phyloP scores from a whole-genome alignment of 2,797 vertebrate genomes.

The Gymnoscopelus microlampas region DNA sequence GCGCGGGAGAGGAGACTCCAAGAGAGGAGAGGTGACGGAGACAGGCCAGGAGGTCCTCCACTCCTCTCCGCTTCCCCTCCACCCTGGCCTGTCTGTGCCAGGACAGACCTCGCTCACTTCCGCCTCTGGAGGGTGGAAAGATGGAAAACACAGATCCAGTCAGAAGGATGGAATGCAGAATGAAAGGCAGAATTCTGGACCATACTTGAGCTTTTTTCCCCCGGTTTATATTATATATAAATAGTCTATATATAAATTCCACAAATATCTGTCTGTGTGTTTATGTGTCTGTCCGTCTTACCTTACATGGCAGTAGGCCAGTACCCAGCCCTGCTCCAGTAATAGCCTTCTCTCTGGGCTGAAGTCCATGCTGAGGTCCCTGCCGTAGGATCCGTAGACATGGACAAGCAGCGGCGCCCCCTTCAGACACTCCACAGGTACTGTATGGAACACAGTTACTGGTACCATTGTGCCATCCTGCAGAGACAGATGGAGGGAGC shows the following conservation, averaged over 20 bases:
- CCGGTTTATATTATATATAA: not conserved
- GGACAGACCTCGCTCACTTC: slow-evolving; percentile 89
- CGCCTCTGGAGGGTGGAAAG: slow-evolving; percentile 74
- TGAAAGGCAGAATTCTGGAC: not conserved
- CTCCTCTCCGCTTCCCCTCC: slow-evolving; percentile 85
- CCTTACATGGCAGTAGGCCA: slow-evolving; percentile 97
- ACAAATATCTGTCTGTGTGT: not conserved
- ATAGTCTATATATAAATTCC: too few relatives aligned
- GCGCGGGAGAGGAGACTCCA: slow-evolving; percentile 86
- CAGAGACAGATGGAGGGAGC: not conserved
- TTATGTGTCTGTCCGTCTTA: slow-evolving; percentile 49
- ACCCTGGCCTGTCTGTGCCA: slow-evolving; percentile 89
- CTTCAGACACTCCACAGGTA: slow-evolving; percentile 74
- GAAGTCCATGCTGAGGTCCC: slow-evolving; percentile 92
- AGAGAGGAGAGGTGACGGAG: slow-evolving; percentile 83
- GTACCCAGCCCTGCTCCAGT: slow-evolving; percentile 91
- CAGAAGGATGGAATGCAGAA: not conserved
- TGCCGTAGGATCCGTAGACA: slow-evolving; percentile 96
- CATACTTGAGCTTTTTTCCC: too few relatives aligned
- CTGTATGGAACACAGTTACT: slow-evolving; percentile 88
- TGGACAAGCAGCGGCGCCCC: slow-evolving; percentile 89
- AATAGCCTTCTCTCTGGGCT: slow-evolving; percentile 88
- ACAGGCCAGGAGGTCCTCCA: slow-evolving; percentile 90
- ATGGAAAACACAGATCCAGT: slow-evolving; percentile 18
- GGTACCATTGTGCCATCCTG: slow-evolving; percentile 92